Evolutionary conservation across 2,113 vertebrate genomes (phyloP).

Genomic region (Erpornis zantholeuca): DNA sequence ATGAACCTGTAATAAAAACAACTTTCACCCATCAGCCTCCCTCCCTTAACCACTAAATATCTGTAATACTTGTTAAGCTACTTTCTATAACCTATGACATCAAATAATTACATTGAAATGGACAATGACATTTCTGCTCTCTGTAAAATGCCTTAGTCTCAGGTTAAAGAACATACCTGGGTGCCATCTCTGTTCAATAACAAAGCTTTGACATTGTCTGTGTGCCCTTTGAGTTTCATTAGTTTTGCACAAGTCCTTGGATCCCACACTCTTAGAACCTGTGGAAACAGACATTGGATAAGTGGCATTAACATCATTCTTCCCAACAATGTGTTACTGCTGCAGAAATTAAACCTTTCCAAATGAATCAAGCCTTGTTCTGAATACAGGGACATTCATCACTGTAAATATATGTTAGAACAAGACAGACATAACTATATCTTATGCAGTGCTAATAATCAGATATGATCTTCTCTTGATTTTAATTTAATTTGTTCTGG

Average conservation of each 20-base stretch:
- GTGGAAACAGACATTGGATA: neutral
- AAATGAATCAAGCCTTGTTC: neutral
- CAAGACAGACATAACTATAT: neutral
- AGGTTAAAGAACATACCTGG: constrained; percentile 77
- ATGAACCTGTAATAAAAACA: neutral
- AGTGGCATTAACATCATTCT: neutral
- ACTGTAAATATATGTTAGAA: neutral
- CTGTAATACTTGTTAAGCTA: neutral
- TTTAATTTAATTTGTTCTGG: neutral
- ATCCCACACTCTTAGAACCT: constrained; percentile 98
- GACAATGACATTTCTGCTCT: neutral
- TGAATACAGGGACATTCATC: fast-evolving
- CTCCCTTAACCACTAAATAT: neutral
- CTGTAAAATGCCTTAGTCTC: neutral
- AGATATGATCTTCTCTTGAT: neutral
- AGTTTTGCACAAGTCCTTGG: constrained; percentile 96
- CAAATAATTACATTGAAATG: neutral
- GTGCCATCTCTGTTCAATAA: constrained; percentile 94
- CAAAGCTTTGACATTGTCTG: constrained; percentile 94
- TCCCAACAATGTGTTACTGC: neutral
- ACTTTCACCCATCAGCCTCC: neutral
- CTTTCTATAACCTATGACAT: neutral
- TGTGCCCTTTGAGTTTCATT: constrained; percentile 99
- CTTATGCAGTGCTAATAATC: neutral
- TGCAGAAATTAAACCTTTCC: neutral